Conservation (phyloP, 2,797 vertebrate species). For the Gephyroberyx darwinii region DNA sequence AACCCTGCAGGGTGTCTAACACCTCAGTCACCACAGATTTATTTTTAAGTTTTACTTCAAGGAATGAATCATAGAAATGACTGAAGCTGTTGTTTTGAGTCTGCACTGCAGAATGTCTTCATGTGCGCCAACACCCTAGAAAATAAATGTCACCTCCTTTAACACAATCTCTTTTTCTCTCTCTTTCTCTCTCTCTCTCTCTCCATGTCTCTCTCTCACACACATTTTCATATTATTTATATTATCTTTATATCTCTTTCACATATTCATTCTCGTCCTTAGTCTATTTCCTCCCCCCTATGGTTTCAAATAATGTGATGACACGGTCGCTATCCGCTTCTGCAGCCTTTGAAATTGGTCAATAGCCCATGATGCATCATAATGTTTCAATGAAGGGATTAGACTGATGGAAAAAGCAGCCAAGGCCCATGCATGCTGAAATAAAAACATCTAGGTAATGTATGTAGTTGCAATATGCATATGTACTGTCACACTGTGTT, state of each 20-base stretch:
- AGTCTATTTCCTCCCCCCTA: conserved; percentile 1
- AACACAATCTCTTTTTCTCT: conserved; percentile 20
- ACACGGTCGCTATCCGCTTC: conserved; percentile 42
- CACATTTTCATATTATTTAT: conserved; percentile 23
- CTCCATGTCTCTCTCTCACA: conserved; percentile 14
- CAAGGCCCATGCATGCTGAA: conserved; percentile 36
- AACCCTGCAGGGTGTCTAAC: conserved; percentile 14
- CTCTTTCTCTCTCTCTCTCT: conserved; percentile 26
- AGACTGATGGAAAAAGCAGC: conserved; percentile 51
- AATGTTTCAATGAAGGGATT: conserved; percentile 62
- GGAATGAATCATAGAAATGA: conserved; percentile 6
- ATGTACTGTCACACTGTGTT: conserved; percentile 26
- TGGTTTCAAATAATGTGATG: conserved; percentile 51
- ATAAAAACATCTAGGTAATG: conserved; percentile 23
- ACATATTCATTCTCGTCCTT: background rate
- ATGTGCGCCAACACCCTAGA: conserved; percentile 25
- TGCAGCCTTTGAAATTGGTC: conserved; percentile 53
- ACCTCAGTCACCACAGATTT: conserved; percentile 11
- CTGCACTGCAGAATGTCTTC: conserved; percentile 26
- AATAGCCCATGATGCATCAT: conserved; percentile 48
- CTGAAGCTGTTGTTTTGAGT: conserved; percentile 14
- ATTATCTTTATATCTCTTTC: conserved; percentile 7
- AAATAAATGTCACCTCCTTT: conserved; percentile 27
- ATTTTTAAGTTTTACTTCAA: conserved; percentile 18
- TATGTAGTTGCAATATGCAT: conserved; percentile 16